Base-by-base conservation (phyloP, 2,888 invertebrate genomes). In the Drosophila putrida region DNA sequence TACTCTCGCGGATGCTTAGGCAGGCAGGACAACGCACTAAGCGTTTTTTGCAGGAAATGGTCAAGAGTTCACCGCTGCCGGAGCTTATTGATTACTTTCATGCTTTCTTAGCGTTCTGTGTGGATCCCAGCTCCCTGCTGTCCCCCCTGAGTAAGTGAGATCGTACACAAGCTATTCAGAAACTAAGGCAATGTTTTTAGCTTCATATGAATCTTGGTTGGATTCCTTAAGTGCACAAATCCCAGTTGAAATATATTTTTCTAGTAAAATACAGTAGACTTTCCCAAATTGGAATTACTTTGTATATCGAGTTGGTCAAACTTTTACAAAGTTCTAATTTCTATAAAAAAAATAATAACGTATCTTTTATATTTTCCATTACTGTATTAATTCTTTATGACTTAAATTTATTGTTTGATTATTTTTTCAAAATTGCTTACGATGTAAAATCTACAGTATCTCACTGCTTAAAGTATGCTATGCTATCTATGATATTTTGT, bases 21-120 rank as follows among this genome's bases (percentile, higher is more conserved):
- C 94, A 95, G 13, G 94, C 94, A 0, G 93, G 93, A 2, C 91
- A 93, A 4, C 92, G 93, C 6, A 94, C 94, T 33, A 94, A 94
- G 5, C 89, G 91, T 0, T 93, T 94, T n/a, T 89, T 95, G 31
- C 93, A 95, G 65, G 95, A 96, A 74, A 96, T 97, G 93, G 95
- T 98, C 0, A 95, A 95, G 75, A 94, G 94, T 2, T 95, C 96
- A 31, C 95, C 96, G 0, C 93, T 99, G 33, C 93, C 95, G 15
- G 97, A 98, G 73, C 94, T 98, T 8, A 93, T 99, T 60, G 99
- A 99, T 89, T 97, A 99, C 89, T 95, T 99, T 71, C 99, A 99
- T 91, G 95, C 99, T 0, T 97, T 98, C 82, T 95, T 98, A 54
- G 98, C 98, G 6, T 99, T 98, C 92, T 99, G 99, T 93, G 95